Evolutionary conservation across 2,888 invertebrate genomes (phyloP), one percentile per base, ranked within the genome.

Genomic region (Brachyopa scutellaris): DNA sequence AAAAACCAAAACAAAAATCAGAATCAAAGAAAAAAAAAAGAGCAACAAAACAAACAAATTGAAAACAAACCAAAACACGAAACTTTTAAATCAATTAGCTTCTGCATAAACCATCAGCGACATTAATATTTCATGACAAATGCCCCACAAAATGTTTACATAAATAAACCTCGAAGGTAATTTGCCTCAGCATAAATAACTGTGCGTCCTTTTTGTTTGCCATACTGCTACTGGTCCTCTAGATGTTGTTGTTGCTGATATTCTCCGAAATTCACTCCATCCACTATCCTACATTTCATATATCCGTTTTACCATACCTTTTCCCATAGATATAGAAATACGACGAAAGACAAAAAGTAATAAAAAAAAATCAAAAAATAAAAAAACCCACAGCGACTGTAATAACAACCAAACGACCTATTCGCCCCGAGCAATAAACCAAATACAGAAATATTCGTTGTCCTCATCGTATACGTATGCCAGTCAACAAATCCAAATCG

Each of bases 61-160:
- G 15, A 79, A 67, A 67, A 61, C 80, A 74, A 42, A 76, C 74
- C 74, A 82, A 57, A 66, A 72, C 77, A 77, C 70, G 61, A 82
- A 77, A 82, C 70, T 77, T 82, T 77, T 76, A 82, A 82, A 82
- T 82, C 82, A 82, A 82, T 82, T 82, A 82, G 55, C 77, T 66
- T 66, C 53, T 82, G 82, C 70, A 82, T 77, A 82, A 82, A 77
- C 76, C 82, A 82, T 77, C 77, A 61, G 64, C 53, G 66, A 26
- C 82, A 82, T 82, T 77, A 82, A 82, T 82, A 82, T 82, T 82
- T 82, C 66, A 82, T 77, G 82, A 77, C 82, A 77, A 77, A 70
- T 82, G 76, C 40, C 82, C 82, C 62, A 69, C 77, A 77, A 70
- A 77, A 77, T 66, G 82, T 77, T 82, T 70, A 77, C 77, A 77